Base-by-base conservation (phyloP, 2,888 invertebrate genomes). In the Neoscelio sp. region DNA sequence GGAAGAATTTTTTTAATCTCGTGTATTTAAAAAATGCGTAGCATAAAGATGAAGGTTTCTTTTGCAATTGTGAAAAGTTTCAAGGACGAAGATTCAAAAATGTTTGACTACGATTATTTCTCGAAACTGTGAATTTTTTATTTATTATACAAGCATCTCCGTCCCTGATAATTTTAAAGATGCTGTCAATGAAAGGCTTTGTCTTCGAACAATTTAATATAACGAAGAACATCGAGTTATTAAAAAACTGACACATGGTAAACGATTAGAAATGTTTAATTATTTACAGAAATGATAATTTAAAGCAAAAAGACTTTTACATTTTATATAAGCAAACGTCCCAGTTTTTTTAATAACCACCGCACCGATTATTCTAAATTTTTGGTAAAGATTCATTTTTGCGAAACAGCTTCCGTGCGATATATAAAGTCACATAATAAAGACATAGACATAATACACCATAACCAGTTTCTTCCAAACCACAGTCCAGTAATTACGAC, bases 361-460 rank as follows among this genome's bases (percentile, higher is more conserved):
- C 23, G 13, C n/a, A 48, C 17, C 13, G n/a, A 35, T 13, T 23
- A 23, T 23, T 40, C n/a, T 26, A 60, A 40, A 50, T 20, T 54
- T 40, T 70, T 73, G 71, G 62, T 73, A 64, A 73, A 73, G 71
- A 64, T 62, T 73, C 71, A 73, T 73, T 73, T 44, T 54, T 73
- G 71, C 18, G 35, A 71, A 18, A 17, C 35, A 62, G 48, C 46
- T 73, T 73, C 54, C 62, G 26, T 26, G 8, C 52, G 12, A 7
- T 40, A 46, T 35, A 28, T 26, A 44, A 40, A 28, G 38, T 2
- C 12, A 33, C 1, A 30, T 23, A 44, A 35, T 33, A 8, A 48
- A 46, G 15, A 38, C 26, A 20, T 33, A 48, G 12, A 40, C 12
- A 13, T 44, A 62, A 23, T 7, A 42, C 38, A 38, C 26, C 38